phyloP scores from a whole-genome alignment of 2,888 invertebrate species.

The Agrotis segetum region DNA sequence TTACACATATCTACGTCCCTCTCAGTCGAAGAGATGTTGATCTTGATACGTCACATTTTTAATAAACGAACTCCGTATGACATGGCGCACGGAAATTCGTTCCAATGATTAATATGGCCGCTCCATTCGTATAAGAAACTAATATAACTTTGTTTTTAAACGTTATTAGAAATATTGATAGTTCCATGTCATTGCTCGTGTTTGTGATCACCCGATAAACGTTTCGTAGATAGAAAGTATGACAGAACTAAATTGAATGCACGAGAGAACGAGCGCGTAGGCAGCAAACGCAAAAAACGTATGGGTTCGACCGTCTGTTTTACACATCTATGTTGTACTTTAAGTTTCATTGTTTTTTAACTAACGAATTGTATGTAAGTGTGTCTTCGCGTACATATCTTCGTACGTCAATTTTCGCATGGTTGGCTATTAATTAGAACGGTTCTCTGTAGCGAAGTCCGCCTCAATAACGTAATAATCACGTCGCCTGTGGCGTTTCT shows the following conservation, averaged over 20 bases:
- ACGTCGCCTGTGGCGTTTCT: slow-evolving; percentile 84
- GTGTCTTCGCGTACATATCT: slow-evolving; percentile 41
- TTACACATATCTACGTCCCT: slow-evolving; percentile 77
- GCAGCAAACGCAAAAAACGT: slow-evolving; percentile 79
- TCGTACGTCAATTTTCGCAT: slow-evolving; percentile 74
- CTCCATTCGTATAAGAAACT: slow-evolving; percentile 85
- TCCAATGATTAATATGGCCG: slow-evolving; percentile 90
- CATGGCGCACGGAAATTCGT: slow-evolving; percentile 90
- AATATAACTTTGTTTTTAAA: slow-evolving; percentile 89
- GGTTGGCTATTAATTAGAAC: slow-evolving; percentile 82
- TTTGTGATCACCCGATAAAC: slow-evolving; percentile 88
- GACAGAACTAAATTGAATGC: slow-evolving; percentile 85
- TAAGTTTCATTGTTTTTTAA: slow-evolving; percentile 64
- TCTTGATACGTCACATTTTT: slow-evolving; percentile 91
- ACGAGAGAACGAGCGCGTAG: slow-evolving; percentile 79
- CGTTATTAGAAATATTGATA: slow-evolving; percentile 91
- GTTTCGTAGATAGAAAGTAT: slow-evolving; percentile 87
- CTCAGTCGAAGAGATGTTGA: slow-evolving; percentile 88
- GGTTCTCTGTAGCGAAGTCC: slow-evolving; percentile 69
- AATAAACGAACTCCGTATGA: slow-evolving; percentile 91
- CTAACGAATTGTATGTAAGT: slow-evolving; percentile 45
- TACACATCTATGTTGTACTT: slow-evolving; percentile 66
- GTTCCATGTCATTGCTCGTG: slow-evolving; percentile 90
- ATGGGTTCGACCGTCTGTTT: slow-evolving; percentile 73
- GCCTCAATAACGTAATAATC: slow-evolving; percentile 83